phyloP scores from a whole-genome alignment of 2,888 invertebrate species.

The Lamellibrachia columna region DNA sequence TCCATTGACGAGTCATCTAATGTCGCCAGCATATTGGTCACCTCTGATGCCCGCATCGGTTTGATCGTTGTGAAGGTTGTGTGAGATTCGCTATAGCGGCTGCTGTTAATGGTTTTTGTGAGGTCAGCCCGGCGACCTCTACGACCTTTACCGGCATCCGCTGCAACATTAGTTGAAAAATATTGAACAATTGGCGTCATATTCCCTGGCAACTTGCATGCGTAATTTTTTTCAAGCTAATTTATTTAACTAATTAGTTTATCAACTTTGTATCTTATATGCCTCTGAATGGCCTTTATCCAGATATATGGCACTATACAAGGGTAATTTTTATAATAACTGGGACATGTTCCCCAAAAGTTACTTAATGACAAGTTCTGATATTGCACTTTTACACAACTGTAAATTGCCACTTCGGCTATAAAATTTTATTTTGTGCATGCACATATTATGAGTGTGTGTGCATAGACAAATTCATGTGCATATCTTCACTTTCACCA shows the following conservation, averaged over 20 bases:
- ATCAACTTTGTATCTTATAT: too few species aligned
- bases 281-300: too few species aligned
- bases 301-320: too few species aligned
- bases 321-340: too few species aligned
- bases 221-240: too few species aligned
- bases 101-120: not conserved
- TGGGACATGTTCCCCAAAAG: too few species aligned
- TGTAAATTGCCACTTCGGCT: too few species aligned
- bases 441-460: too few species aligned
- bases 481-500: not conserved
- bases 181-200: not conserved
- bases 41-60: slow-evolving; percentile 6
- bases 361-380: too few species aligned
- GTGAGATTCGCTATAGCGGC: not conserved
- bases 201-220: not conserved
- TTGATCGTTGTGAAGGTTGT: not conserved
- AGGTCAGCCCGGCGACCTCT: not conserved
- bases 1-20: not conserved
- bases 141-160: not conserved
- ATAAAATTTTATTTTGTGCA: too few species aligned
- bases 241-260: too few species aligned
- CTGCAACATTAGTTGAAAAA: not conserved
- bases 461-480: not conserved
- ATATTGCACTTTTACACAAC: too few species aligned
- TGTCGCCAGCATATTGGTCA: not conserved